Base-by-base conservation (phyloP, 2,797 vertebrate species). In the Gallinago solitaria region DNA sequence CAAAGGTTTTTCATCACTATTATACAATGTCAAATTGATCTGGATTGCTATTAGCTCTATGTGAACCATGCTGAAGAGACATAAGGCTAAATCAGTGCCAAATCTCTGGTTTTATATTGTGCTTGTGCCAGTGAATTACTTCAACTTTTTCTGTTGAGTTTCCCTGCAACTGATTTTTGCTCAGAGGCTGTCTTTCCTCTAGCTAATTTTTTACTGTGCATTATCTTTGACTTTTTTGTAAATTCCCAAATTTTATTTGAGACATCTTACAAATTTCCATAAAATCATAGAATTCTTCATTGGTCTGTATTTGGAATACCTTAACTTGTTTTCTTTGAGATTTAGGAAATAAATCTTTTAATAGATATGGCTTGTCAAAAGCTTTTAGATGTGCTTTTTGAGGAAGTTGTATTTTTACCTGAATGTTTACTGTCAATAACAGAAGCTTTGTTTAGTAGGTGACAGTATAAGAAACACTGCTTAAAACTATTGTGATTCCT, bases 381-480 rank as follows among this genome's bases (percentile, higher is more conserved):
- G 65, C 27, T 53, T 53, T 53, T 53, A 30, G 51, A 32, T 27
- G 50, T 35, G 30, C 16, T 23, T 41, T 82, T 97, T 89, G 68
- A 51, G 43, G 59, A 95, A 93, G 50, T 91, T 35, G 41, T 77
- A 88, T 77, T 95, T 12, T 59, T 83, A 59, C 45, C 51, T 67
- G 57, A 83, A 80, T 45, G 11, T 79, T 97, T 97, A 76, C 82
- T 96, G 69, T 86, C 93, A 69, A 11, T 73, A 45, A 12, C 27
- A 64, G 43, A 3, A 30, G n/a, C 35, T 75, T 96, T 41, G 43
- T 89, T 94, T 95, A 79, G 69, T 81, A 90, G 79, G 47, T 95
- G 75, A 81, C 76, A 87, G 16, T 48, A 21, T 94, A 96, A 92
- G 90, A 92, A 97, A 90, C 81, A 87, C 28, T 50, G 64, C 69